Evolutionary conservation across 2,888 invertebrate species (phyloP).

Genomic region (Priocnemis perturbator): DNA sequence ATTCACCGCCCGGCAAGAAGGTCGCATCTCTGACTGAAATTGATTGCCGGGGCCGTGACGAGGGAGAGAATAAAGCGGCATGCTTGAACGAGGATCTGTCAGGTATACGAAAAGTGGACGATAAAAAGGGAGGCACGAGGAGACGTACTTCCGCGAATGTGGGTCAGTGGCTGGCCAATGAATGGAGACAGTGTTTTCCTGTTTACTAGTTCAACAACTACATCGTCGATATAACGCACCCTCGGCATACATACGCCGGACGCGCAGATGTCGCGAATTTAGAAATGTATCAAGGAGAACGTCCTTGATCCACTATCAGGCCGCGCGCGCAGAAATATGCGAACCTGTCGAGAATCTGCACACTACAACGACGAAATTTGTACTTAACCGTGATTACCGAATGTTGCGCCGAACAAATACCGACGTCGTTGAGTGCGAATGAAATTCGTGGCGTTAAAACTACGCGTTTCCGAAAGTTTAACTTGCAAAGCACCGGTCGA

Average conservation of each 20-base stretch:
- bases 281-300: not conserved
- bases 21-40: too few species aligned
- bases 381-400: too few species aligned
- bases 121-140: not conserved
- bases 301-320: conserved; percentile 10
- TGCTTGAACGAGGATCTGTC: conserved; percentile 1
- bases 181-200: conserved; percentile 65
- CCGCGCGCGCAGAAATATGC: not conserved
- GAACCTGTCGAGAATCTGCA: conserved; percentile 2
- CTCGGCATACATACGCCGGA: conserved; percentile 1
- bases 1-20: too few species aligned
- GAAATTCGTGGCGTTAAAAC: too few species aligned
- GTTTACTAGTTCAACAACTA: conserved; percentile 33
- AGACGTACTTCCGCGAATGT: conserved; percentile 59
- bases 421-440: too few species aligned
- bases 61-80: too few species aligned
- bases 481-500: too few species aligned
- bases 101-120: not conserved
- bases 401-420: too few species aligned
- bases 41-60: too few species aligned
- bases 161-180: conserved; percentile 59
- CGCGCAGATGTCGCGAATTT: conserved; percentile 17
- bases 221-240: conserved; percentile 1
- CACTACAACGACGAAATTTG: too few species aligned
- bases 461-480: too few species aligned